Percentiles rank a stretch among this genome's conserved stretches.
Conservation (phyloP, 92 coral and sea anemone species). For the Zoanthus sociatus region DNA sequence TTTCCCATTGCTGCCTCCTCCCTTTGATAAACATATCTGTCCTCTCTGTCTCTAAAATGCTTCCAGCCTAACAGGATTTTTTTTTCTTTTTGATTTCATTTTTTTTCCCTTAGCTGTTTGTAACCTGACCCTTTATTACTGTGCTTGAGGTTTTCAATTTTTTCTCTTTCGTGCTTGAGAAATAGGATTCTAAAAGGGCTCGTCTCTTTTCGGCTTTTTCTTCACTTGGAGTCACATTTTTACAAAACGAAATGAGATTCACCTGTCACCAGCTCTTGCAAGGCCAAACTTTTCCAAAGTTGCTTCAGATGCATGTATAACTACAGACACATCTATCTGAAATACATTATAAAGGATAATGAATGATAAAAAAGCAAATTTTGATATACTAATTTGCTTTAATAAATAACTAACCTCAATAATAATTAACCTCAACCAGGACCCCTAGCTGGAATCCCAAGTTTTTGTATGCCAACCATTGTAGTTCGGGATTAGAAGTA, state of each 20-base stretch:
- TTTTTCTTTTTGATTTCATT: constrained; percentile 36
- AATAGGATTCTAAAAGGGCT: constrained; percentile 44
- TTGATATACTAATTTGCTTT: too few relatives aligned
- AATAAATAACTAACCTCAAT: too few relatives aligned
- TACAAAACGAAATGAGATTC: constrained; percentile 55
- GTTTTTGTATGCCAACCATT: too few relatives aligned
- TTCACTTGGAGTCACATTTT: background rate
- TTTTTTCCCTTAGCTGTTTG: background rate
- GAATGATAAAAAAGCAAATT: background rate
- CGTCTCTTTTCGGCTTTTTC: constrained; percentile 34
- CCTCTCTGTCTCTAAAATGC: constrained; percentile 58
- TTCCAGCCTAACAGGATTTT: constrained; percentile 64
- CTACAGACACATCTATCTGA: constrained; percentile 66
- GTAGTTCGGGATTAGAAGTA: background rate
- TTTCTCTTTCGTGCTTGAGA: constrained; percentile 30
- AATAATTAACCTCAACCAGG: too few relatives aligned
- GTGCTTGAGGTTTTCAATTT: background rate
- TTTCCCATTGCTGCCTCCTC: constrained; percentile 58
- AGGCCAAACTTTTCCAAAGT: constrained; percentile 58
- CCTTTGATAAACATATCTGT: constrained; percentile 39
- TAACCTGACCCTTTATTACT: background rate
- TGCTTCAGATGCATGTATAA: constrained; percentile 51
- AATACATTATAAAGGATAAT: constrained; percentile 25
- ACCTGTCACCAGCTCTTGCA: constrained; percentile 63
- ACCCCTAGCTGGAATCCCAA: too few relatives aligned